phyloP scores from a whole-genome alignment of 1,140 invertebrate genomes.

The Hydropsyche tenuis region DNA sequence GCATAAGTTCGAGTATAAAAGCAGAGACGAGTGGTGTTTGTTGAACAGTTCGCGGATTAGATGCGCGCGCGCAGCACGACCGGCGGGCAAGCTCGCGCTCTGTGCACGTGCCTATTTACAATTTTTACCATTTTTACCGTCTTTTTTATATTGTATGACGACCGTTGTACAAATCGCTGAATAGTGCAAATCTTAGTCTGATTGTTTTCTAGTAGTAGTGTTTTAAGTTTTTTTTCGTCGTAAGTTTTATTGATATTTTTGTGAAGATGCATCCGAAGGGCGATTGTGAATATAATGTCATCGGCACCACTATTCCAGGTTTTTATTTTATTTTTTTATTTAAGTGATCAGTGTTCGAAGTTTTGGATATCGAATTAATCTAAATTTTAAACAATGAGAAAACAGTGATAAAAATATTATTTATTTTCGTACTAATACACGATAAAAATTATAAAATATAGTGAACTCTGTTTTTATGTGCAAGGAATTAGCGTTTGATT shows the following conservation, averaged over 20 bases:
- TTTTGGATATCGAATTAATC: too few species aligned
- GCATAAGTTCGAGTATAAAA: not conserved
- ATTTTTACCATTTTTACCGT: not conserved
- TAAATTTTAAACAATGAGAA: too few species aligned
- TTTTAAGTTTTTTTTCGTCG: slow-evolving; percentile 4
- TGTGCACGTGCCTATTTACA: not conserved
- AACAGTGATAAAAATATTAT: too few species aligned
- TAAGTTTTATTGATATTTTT: not conserved
- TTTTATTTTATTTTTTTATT: slow-evolving; percentile 13
- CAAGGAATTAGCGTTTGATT: too few species aligned
- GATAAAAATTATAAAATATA: too few species aligned
- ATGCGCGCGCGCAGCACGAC: slow-evolving; percentile 11
- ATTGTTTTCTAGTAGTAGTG: not conserved
- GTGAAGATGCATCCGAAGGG: slow-evolving; percentile 40
- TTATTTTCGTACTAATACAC: too few species aligned
- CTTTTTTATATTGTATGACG: not conserved
- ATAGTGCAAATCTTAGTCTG: too few species aligned
- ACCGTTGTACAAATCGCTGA: too few species aligned
- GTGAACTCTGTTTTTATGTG: too few species aligned
- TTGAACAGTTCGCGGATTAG: not conserved
- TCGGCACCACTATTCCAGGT: slow-evolving; percentile 45
- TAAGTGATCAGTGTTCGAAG: not conserved
- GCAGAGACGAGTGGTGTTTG: not conserved
- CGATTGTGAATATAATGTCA: slow-evolving; percentile 47
- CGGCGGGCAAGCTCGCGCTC: slow-evolving; percentile 34